Conservation (phyloP, 1,140 invertebrate species). For the Drosophila persimilis region DNA sequence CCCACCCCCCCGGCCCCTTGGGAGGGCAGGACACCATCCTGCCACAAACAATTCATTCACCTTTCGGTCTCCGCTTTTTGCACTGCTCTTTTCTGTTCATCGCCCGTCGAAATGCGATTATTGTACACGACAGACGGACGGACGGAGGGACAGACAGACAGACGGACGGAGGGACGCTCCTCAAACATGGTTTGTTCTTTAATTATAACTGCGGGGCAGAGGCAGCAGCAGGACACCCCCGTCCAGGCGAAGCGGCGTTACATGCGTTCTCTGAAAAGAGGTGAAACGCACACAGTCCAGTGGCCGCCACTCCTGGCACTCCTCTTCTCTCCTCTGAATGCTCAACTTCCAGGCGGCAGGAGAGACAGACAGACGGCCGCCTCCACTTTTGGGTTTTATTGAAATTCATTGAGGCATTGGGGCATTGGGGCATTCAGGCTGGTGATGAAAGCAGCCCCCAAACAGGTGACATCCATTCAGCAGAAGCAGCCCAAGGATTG, state of each 20-base stretch:
- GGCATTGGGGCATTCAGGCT: neutral
- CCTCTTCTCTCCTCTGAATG: constrained; percentile 1
- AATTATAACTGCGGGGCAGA: constrained; percentile 61
- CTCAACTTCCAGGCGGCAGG: constrained; percentile 3
- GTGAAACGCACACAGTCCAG: neutral
- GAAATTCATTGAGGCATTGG: constrained; percentile 45
- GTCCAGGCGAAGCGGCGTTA: neutral
- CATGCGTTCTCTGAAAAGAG: constrained; percentile 14
- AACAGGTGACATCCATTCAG: no score
- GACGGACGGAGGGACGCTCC: neutral
- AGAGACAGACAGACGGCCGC: constrained; percentile 11
- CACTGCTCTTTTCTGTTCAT: neutral
- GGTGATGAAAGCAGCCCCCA: constrained; percentile 9
- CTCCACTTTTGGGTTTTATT: constrained; percentile 46
- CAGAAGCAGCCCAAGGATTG: no score
- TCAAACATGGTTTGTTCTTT: constrained; percentile 49
- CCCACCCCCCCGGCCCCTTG: neutral
- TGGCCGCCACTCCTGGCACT: no score
- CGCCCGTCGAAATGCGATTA: constrained; percentile 33
- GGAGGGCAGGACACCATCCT: constrained; percentile 2
- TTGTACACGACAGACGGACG: constrained; percentile 34
- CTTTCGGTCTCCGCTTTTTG: neutral
- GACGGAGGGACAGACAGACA: neutral
- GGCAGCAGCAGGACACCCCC: constrained; percentile 5
- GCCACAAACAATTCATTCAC: neutral